These are phyloP conservation scores for Monomorium pharaonis DNA, from an alignment of 1,140 invertebrate genomes.

Conservation along the genomic window DNA sequence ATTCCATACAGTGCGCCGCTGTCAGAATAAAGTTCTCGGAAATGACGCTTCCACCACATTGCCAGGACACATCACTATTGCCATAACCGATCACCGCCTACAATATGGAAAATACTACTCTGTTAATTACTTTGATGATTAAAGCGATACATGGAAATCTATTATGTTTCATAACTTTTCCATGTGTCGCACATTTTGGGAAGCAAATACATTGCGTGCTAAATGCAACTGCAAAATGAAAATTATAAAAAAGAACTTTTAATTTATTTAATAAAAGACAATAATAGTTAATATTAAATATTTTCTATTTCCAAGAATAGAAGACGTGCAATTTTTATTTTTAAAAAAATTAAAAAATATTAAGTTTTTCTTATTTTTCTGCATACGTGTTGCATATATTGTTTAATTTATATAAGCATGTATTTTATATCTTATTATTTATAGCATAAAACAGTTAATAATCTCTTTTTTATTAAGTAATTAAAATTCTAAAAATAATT, in stretches of 20 bases:
- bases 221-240: neutral
- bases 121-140: conserved; percentile 14
- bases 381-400: neutral
- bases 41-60: conserved; percentile 86
- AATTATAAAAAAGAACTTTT: conserved; percentile 1
- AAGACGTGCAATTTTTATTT: neutral
- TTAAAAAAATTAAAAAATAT: neutral
- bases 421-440: neutral
- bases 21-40: conserved; percentile 86
- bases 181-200: neutral
- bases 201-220: too few species aligned
- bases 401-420: neutral
- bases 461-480: neutral
- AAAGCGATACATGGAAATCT: neutral
- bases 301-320: neutral
- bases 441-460: neutral
- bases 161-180: neutral
- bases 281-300: conserved; percentile 1
- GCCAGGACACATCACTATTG: conserved; percentile 75
- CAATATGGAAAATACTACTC: neutral
- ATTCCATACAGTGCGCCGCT: conserved; percentile 84
- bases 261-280: neutral
- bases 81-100: conserved; percentile 77
- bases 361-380: neutral
- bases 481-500: neutral